Percentiles rank a stretch among this genome's conserved stretches.
Evolutionary conservation across 2,888 invertebrate species (phyloP).

Genomic region (Heliconius sara): DNA sequence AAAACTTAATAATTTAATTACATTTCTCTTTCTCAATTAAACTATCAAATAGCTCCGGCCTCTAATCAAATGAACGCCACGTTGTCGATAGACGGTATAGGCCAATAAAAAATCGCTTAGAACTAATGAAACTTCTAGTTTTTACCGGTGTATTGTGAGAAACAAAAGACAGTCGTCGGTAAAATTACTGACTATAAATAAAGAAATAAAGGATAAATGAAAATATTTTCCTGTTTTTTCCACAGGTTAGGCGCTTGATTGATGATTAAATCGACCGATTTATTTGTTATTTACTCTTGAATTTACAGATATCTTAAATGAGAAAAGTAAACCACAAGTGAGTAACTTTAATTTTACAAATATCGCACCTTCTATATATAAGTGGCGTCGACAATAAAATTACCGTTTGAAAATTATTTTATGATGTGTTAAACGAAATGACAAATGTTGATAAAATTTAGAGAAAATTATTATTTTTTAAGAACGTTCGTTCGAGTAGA

Average conservation of each 20-base stretch:
- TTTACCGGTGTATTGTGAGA: slow-evolving; percentile 31
- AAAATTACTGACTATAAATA: background rate
- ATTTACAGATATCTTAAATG: background rate
- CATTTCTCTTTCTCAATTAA: slow-evolving; percentile 39
- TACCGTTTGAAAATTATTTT: background rate
- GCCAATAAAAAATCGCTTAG: slow-evolving; percentile 34
- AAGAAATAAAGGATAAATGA: background rate
- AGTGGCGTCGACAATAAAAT: background rate
- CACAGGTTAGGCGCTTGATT: background rate
- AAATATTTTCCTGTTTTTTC: background rate
- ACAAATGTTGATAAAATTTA: background rate
- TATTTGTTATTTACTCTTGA: background rate
- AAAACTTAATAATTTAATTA: background rate
- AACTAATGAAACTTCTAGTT: slow-evolving; percentile 37
- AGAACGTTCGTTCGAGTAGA: background rate
- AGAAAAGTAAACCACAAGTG: background rate
- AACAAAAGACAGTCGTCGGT: slow-evolving; percentile 6
- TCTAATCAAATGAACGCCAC: slow-evolving; percentile 41
- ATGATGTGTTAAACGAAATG: background rate
- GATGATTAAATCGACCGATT: background rate
- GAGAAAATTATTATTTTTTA: background rate
- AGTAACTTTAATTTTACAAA: background rate
- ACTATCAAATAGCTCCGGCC: slow-evolving; percentile 27
- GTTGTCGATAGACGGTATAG: slow-evolving; percentile 28
- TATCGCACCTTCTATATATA: background rate